These are phyloP conservation scores for Drosophila oshimai DNA, from an alignment of 1,140 invertebrate genomes.

Conservation along the genomic window DNA sequence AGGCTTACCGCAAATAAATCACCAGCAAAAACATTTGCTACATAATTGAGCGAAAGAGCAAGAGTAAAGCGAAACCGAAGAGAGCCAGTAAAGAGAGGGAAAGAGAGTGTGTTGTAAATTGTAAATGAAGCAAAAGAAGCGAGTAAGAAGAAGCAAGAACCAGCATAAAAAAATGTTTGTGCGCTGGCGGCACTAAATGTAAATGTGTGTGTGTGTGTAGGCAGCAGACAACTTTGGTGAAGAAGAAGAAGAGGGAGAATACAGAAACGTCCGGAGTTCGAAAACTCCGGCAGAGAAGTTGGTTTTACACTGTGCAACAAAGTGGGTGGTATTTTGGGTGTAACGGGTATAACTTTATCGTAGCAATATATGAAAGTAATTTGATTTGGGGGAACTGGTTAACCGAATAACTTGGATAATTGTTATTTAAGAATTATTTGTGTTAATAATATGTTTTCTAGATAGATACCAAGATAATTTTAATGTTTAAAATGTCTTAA, in stretches of 20 bases:
- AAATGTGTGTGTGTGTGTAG: constrained; percentile 33
- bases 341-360: neutral
- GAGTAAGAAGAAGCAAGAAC: constrained; percentile 14
- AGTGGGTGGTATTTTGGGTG: neutral
- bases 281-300: constrained; percentile 36
- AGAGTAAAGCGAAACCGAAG: neutral
- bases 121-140: constrained; percentile 45
- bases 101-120: constrained; percentile 54
- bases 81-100: constrained; percentile 1
- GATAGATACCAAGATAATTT: too few species aligned
- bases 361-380: neutral
- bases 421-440: too few species aligned
- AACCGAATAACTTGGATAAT: neutral
- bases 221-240: constrained; percentile 69
- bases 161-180: constrained; percentile 64
- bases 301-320: constrained; percentile 25
- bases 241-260: constrained; percentile 55
- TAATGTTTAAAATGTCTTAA: too few species aligned
- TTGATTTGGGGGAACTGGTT: neutral
- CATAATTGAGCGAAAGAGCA: constrained; percentile 30
- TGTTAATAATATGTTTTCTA: too few species aligned
- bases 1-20: constrained; percentile 65
- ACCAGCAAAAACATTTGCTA: constrained; percentile 68
- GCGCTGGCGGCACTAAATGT: constrained; percentile 48
- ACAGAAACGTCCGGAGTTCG: constrained; percentile 48